Conservation (phyloP, 2,113 vertebrate genomes). For the Micronycteris hirsuta region DNA sequence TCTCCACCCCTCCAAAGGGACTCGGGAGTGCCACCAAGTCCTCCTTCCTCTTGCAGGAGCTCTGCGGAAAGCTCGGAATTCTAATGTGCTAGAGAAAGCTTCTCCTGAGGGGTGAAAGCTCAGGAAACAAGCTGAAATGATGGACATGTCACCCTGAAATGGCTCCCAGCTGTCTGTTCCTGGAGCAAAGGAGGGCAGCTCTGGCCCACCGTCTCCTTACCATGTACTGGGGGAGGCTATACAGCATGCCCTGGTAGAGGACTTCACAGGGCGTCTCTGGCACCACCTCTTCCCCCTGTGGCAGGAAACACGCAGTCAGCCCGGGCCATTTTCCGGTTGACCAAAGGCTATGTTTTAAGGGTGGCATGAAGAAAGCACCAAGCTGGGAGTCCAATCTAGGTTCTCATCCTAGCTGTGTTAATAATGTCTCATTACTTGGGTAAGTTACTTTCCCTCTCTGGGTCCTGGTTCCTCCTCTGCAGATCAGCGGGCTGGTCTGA, state of each 20-base stretch:
- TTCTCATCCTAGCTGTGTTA: neutral
- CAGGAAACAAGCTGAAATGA: neutral
- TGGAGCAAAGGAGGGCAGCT: neutral
- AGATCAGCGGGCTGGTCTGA: neutral
- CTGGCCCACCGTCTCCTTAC: constrained; percentile 78
- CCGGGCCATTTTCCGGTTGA: neutral
- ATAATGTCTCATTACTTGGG: neutral
- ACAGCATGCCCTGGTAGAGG: constrained; percentile 93
- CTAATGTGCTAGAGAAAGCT: neutral
- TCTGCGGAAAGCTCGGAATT: neutral
- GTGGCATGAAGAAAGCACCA: neutral
- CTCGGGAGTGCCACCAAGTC: neutral
- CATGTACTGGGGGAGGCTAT: constrained; percentile 96
- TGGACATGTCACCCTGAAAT: neutral
- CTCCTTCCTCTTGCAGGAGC: neutral
- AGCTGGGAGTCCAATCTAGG: neutral
- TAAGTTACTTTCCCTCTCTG: neutral
- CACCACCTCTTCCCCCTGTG: constrained; percentile 94
- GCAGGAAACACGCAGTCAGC: constrained; percentile 11
- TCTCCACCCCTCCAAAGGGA: neutral
- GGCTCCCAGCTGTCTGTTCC: neutral
- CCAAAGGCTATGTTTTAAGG: neutral
- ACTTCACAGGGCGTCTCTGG: constrained; percentile 92
- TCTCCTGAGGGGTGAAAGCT: neutral
- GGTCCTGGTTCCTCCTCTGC: neutral